These are phyloP conservation scores for Sarcophaga carnaria DNA, from an alignment of 2,888 invertebrate genomes.

Conservation along the genomic window DNA sequence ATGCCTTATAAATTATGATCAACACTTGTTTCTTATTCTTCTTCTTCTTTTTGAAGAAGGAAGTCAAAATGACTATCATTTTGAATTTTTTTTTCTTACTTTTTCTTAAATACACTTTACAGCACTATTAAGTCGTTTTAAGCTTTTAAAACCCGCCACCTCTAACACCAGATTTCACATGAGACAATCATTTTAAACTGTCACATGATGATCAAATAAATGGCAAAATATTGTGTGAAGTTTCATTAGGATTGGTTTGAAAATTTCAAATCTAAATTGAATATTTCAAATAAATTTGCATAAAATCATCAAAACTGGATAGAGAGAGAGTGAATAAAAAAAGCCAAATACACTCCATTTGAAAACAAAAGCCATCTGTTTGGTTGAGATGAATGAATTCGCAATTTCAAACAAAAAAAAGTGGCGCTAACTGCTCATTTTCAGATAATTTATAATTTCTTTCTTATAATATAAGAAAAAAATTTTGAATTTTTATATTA, in stretches of 20 bases:
- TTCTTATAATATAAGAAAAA: too few relatives aligned
- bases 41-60: background rate
- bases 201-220: constrained; percentile 26
- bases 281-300: constrained; percentile 10
- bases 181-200: constrained; percentile 2
- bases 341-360: background rate
- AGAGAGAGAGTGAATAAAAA: too few relatives aligned
- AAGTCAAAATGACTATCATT: constrained; percentile 16
- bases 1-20: constrained; percentile 54
- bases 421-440: too few relatives aligned
- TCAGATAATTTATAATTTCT: too few relatives aligned
- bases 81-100: background rate
- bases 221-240: constrained; percentile 20
- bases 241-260: background rate
- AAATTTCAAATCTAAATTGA: too few relatives aligned
- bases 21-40: constrained; percentile 29
- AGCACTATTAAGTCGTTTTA: constrained; percentile 42
- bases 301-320: background rate
- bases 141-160: background rate
- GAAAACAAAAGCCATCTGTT: background rate
- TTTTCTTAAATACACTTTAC: constrained; percentile 18
- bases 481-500: too few relatives aligned
- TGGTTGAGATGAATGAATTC: background rate
- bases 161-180: background rate
- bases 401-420: too few relatives aligned